Conservation (phyloP, 2,113 vertebrate genomes). For the Microtus pennsylvanicus region DNA sequence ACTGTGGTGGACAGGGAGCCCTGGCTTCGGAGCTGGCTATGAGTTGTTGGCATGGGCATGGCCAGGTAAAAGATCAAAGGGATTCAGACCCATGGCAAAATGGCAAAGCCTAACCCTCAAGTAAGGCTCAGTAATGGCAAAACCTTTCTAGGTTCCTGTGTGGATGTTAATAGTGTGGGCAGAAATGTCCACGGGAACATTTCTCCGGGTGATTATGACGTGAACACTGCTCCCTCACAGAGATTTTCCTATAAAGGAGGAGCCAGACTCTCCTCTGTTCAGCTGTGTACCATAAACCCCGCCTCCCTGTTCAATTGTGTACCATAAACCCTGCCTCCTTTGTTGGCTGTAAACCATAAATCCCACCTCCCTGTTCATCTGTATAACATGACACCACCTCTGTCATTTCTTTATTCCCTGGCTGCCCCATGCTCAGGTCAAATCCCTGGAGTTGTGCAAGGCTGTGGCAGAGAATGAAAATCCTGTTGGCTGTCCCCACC, state of each 20-base stretch:
- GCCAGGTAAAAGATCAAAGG: too few relatives aligned
- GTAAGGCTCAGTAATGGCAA: neutral
- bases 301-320: neutral
- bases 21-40: neutral
- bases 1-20: neutral
- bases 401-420: neutral
- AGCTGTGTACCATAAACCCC: neutral
- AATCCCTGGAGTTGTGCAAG: too few relatives aligned
- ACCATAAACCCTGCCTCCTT: neutral
- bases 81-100: neutral
- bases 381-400: neutral
- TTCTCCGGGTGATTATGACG: neutral
- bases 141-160: neutral
- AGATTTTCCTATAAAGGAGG: neutral
- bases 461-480: neutral
- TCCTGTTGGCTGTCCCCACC: neutral
- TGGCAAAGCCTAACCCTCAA: neutral
- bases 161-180: neutral
- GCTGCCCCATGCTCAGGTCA: neutral
- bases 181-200: neutral
- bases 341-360: neutral
- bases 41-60: neutral
- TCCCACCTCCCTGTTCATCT: neutral
- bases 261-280: neutral
- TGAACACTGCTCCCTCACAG: neutral